These are phyloP conservation scores for Serinus canaria DNA, from an alignment of 2,113 vertebrate genomes.

Conservation along the genomic window DNA sequence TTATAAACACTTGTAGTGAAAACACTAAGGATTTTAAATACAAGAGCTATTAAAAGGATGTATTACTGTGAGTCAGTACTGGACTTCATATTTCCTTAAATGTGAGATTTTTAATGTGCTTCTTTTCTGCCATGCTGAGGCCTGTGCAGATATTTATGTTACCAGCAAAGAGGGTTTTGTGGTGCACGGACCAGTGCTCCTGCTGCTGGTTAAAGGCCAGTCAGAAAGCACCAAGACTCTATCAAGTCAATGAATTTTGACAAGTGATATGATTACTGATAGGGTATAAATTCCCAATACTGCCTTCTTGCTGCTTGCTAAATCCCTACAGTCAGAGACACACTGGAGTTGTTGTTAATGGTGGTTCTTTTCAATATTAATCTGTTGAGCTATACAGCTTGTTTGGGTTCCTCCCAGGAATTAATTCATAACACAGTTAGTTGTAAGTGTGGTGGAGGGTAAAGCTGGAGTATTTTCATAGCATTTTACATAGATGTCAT, in stretches of 20 bases:
- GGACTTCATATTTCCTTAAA: neutral
- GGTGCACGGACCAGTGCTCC: accelerated
- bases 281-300: neutral
- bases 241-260: neutral
- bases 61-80: neutral
- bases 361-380: accelerated
- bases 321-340: neutral
- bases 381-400: neutral
- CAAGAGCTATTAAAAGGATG: neutral
- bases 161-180: neutral
- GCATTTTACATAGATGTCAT: neutral
- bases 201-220: neutral
- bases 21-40: neutral
- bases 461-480: neutral
- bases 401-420: neutral
- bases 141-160: neutral
- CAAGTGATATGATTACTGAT: neutral
- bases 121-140: neutral
- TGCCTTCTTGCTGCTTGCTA: neutral
- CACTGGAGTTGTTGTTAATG: neutral
- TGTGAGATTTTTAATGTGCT: neutral
- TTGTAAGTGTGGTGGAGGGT: neutral
- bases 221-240: neutral
- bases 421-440: neutral
- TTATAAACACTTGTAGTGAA: neutral